A percentile compares a stretch with the other conserved stretches of the same genome.
Conservation (phyloP, 2,113 vertebrate species). For the Martes martes region DNA sequence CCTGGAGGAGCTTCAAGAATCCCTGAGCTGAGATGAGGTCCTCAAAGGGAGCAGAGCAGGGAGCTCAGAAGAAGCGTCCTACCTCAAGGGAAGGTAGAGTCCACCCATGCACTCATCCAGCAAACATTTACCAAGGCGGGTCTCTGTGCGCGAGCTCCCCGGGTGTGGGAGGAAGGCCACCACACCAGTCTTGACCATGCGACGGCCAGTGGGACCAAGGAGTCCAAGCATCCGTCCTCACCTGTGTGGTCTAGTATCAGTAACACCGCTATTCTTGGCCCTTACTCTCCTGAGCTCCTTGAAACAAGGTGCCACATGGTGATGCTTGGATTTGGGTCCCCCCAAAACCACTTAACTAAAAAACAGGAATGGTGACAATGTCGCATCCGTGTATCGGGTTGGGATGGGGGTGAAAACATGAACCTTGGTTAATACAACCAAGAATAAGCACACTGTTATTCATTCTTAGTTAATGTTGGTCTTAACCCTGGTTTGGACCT, state of each 20-base stretch:
- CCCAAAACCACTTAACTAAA: neutral
- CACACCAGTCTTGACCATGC: neutral
- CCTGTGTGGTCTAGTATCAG: neutral
- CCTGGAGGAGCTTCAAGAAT: too few species aligned
- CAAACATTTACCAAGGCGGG: neutral
- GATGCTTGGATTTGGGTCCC: neutral
- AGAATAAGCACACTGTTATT: neutral
- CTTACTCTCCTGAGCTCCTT: neutral
- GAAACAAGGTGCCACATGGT: too few species aligned
- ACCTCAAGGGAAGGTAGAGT: neutral
- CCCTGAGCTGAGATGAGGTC: neutral
- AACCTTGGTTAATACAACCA: neutral
- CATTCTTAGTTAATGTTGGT: neutral
- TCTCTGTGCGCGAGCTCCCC: neutral
- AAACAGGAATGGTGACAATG: too few species aligned
- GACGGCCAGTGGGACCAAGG: neutral
- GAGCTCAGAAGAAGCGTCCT: neutral
- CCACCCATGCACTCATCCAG: neutral
- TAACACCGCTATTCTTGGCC: neutral
- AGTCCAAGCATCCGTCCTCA: neutral
- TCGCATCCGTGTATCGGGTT: neutral
- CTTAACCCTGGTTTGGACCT: neutral
- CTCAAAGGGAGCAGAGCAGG: neutral
- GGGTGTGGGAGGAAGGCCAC: neutral
- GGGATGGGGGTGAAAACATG: neutral